These are phyloP conservation scores for Clanis bilineata DNA, from an alignment of 2,888 invertebrate genomes.

Conservation along the genomic window DNA sequence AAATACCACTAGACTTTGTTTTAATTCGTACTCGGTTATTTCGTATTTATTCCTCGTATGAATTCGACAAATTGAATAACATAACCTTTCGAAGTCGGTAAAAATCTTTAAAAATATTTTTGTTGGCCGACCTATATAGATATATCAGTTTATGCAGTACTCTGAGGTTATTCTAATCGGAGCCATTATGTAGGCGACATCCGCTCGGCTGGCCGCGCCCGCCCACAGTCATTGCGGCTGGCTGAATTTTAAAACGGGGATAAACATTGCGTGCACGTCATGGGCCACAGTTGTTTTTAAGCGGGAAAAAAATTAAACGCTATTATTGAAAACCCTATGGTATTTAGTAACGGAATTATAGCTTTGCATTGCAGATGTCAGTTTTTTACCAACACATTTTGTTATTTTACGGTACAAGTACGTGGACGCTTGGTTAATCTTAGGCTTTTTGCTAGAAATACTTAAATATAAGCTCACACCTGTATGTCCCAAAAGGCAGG, in stretches of 20 bases:
- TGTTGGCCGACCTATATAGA: background rate
- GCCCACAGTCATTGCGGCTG: constrained; percentile 36
- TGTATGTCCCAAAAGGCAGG: no score
- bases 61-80: no score
- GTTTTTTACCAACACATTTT: no score
- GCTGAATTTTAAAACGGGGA: constrained; percentile 43
- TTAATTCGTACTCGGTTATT: no score
- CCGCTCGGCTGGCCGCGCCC: constrained; percentile 35
- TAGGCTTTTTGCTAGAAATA: no score
- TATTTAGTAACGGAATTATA: background rate
- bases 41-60: no score
- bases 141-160: background rate
- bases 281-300: constrained; percentile 17
- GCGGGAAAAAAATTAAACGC: constrained; percentile 20
- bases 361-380: no score
- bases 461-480: no score
- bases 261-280: constrained; percentile 23
- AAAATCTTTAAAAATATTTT: background rate
- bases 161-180: constrained; percentile 2
- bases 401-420: no score
- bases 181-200: constrained; percentile 21
- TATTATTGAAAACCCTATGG: constrained; percentile 21
- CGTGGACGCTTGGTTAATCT: no score
- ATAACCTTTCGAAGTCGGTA: no score
- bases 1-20: no score